A percentile compares a stretch with the other conserved stretches of the same genome.
Evolutionary conservation across 2,113 vertebrate genomes (phyloP).

Genomic region (Pelodiscus sinensis): DNA sequence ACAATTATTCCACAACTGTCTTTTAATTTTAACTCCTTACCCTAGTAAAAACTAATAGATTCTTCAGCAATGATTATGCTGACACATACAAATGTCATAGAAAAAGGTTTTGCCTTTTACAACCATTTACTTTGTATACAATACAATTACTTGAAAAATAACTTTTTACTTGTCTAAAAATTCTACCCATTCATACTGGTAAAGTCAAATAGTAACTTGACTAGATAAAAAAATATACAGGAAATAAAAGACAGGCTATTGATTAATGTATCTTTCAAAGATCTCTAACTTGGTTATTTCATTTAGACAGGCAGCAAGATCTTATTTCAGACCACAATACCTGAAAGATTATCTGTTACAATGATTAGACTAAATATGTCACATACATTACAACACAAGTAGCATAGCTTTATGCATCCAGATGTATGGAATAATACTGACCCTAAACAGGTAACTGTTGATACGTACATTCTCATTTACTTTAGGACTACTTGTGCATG

Average conservation of each 20-base stretch:
- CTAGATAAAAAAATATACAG: not conserved
- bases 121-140: slow-evolving; percentile 32
- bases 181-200: not conserved
- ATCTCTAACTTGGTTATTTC: not conserved
- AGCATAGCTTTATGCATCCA: not conserved
- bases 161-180: not conserved
- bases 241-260: not conserved
- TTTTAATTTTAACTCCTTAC: slow-evolving; percentile 65
- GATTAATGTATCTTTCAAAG: not conserved
- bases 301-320: not conserved
- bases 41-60: slow-evolving; percentile 64
- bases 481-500: not conserved
- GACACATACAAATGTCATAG: slow-evolving; percentile 63
- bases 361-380: not conserved
- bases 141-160: slow-evolving; percentile 32
- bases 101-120: slow-evolving; percentile 50
- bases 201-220: not conserved
- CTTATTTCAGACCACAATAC: not conserved
- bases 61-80: slow-evolving; percentile 68
- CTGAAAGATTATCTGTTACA: not conserved
- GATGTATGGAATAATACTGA: not conserved
- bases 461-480: rapidly evolving
- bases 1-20: slow-evolving; percentile 52
- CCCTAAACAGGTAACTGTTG: rapidly evolving
- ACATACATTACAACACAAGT: not conserved